A percentile compares a stretch with the other conserved stretches of the same genome.
Conservation (phyloP, 23 tunicate genomes). For the Trididemnum clinides region DNA sequence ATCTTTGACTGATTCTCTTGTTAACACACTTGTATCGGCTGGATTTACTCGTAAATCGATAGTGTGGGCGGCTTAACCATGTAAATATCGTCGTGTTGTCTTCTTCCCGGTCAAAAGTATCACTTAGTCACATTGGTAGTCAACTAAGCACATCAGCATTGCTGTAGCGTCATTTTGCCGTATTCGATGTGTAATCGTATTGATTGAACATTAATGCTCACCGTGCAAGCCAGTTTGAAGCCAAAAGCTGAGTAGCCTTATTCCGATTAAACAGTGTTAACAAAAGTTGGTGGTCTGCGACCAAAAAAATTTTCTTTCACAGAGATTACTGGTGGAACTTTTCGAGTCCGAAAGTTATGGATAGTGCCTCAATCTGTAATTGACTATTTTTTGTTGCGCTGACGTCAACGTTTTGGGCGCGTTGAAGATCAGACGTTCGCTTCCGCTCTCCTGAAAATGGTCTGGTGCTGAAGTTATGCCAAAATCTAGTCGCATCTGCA, state of each 20-base stretch:
- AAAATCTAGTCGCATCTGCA: conserved; percentile 1
- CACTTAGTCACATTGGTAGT: not conserved
- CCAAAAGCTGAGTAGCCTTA: conserved; percentile 30
- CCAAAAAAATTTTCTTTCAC: conserved; percentile 18
- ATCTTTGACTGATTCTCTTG: conserved; percentile 15
- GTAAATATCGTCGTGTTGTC: not conserved
- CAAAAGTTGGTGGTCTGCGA: conserved; percentile 34
- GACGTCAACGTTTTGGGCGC: too few relatives aligned
- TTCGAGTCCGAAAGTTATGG: too few relatives aligned
- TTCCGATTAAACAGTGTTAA: conserved; percentile 12
- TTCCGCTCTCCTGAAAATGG: not conserved
- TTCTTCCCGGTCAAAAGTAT: not conserved
- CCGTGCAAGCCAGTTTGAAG: conserved; percentile 30
- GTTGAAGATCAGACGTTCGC: too few relatives aligned
- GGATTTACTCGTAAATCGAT: not conserved
- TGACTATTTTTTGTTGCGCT: too few relatives aligned
- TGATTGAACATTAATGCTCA: not conserved
- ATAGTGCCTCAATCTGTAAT: too few relatives aligned
- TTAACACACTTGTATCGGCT: not conserved
- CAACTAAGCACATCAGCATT: conserved; percentile 28
- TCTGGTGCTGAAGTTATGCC: not conserved
- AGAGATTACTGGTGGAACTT: too few relatives aligned
- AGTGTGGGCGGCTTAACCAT: not conserved
- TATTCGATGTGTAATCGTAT: conserved; percentile 1
- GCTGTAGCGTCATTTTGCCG: not conserved